phyloP scores from a whole-genome alignment of 2,888 invertebrate species.

The Lasioglossum villosulum region DNA sequence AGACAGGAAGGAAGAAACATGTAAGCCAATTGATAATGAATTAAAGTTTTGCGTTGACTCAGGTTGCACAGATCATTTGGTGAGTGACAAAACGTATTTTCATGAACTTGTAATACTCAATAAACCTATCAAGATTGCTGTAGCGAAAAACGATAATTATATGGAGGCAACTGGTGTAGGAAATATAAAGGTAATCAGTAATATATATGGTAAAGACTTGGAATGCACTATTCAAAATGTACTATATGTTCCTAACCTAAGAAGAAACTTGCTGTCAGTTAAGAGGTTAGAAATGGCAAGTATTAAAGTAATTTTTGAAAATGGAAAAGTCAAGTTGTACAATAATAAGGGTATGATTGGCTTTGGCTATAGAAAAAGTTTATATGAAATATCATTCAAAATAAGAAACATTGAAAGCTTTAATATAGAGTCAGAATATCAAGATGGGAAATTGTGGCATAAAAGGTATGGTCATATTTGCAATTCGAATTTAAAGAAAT shows the following conservation, averaged over 20 bases:
- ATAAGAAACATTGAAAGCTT: too few species aligned
- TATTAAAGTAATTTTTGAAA: background rate
- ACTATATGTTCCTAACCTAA: background rate
- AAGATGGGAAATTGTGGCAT: too few species aligned
- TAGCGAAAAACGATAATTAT: slow-evolving; percentile 16
- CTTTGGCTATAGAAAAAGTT: too few species aligned
- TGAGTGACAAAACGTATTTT: background rate
- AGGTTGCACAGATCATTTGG: background rate
- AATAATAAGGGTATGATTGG: too few species aligned
- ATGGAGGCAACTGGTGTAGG: slow-evolving; percentile 9
- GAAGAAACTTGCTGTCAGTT: slow-evolving; percentile 20
- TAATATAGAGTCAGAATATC: too few species aligned
- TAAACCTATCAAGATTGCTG: slow-evolving; percentile 10
- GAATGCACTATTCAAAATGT: slow-evolving; percentile 17
- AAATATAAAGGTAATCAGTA: background rate
- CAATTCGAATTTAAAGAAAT: too few species aligned
- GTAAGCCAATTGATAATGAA: background rate
- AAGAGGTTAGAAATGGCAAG: slow-evolving; percentile 15
- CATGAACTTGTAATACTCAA: slow-evolving; percentile 19
- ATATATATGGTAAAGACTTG: background rate
- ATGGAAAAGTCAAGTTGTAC: background rate
- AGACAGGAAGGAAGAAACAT: background rate
- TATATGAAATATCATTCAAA: too few species aligned
- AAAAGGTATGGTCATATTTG: too few species aligned
- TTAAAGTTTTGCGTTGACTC: background rate